These are phyloP conservation scores for Tenthredo livida DNA, from an alignment of 2,888 invertebrate genomes.

Conservation along the genomic window DNA sequence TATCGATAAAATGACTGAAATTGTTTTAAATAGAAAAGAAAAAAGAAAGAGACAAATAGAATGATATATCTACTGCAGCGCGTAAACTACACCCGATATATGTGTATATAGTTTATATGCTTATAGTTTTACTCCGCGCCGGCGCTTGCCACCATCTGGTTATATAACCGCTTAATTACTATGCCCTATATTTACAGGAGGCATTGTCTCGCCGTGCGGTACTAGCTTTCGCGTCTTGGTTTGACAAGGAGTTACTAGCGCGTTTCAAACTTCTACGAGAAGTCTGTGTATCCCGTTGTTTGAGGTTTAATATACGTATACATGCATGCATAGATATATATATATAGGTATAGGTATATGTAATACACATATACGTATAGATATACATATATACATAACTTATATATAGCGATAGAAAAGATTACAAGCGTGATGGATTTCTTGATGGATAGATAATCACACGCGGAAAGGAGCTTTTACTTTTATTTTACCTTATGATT, in stretches of 20 bases:
- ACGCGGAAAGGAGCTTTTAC: not conserved
- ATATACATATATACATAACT: not conserved
- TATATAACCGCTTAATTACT: conserved; percentile 77
- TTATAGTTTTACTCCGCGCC: conserved; percentile 42
- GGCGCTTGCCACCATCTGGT: conserved; percentile 64
- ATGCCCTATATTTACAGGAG: conserved; percentile 75
- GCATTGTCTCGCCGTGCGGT: conserved; percentile 74
- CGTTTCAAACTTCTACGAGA: conserved; percentile 7
- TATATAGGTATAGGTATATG: not conserved
- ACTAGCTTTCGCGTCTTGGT: conserved; percentile 68
- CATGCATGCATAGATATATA: too few relatives aligned
- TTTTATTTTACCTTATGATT: not conserved
- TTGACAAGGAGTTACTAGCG: conserved; percentile 60
- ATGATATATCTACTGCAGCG: not conserved
- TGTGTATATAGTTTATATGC: not conserved
- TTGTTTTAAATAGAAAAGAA: not conserved
- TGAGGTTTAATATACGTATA: not conserved
- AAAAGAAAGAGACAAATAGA: not conserved
- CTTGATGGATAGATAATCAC: not conserved
- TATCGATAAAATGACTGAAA: not conserved
- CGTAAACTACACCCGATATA: not conserved
- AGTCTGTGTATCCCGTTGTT: not conserved
- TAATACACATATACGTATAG: not conserved
- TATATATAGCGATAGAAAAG: not conserved
- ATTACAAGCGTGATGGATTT: not conserved